Percentiles rank a stretch among this genome's conserved stretches.
Evolutionary conservation across 2,113 vertebrate species (phyloP).

Genomic region (Misgurnus anguillicaudatus): DNA sequence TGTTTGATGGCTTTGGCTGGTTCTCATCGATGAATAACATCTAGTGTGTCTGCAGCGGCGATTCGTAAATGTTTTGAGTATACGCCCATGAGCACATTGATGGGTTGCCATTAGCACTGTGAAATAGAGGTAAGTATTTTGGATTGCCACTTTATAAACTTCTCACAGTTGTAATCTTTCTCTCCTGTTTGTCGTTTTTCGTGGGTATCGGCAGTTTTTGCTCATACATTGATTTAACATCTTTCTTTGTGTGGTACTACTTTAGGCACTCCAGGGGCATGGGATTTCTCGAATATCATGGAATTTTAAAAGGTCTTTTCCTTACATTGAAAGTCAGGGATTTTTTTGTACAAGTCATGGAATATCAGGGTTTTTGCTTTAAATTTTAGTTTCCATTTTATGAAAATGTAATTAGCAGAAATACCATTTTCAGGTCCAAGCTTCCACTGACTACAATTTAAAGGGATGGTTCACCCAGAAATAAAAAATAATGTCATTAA

Average conservation of each 20-base stretch:
- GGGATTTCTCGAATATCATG: too few relatives aligned
- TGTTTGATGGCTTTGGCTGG: conserved; percentile 74
- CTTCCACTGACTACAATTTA: too few relatives aligned
- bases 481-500: too few relatives aligned
- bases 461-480: too few relatives aligned
- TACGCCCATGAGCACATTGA: conserved; percentile 83
- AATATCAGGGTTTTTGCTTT: too few relatives aligned
- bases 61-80: conserved; percentile 98
- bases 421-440: too few relatives aligned
- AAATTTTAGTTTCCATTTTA: too few relatives aligned
- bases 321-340: too few relatives aligned
- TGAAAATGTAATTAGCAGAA: too few relatives aligned
- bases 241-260: not conserved
- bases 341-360: too few relatives aligned
- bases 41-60: conserved; percentile 79
- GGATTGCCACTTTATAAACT: not conserved
- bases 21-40: conserved; percentile 76
- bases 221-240: not conserved
- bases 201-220: not conserved
- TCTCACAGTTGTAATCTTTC: not conserved
- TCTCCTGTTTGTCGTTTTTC: conserved; percentile 2
- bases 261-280: not conserved
- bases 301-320: too few relatives aligned
- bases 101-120: not conserved
- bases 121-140: not conserved